Evolutionary conservation across 2,888 invertebrate genomes (phyloP), one percentile per base, ranked within the genome.

Genomic region (Prosopocoilus inquinatus): DNA sequence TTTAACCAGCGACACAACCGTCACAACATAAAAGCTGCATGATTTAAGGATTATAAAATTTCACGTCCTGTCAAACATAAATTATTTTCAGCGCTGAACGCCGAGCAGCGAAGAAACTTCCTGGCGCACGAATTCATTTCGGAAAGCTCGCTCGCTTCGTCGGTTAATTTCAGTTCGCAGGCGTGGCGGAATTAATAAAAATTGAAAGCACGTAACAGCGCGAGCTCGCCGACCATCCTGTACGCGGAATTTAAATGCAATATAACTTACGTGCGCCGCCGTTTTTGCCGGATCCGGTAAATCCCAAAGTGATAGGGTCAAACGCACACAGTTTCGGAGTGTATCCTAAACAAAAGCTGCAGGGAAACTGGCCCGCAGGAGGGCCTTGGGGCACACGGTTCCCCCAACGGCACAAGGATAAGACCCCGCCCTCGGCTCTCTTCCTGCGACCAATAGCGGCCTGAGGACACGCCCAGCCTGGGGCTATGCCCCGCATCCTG

Each of bases 381-480:
- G 68, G 68, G 68, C 72, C 72, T 64, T 62, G 59, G 69, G 70
- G 60, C 68, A 63, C 61, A 61, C 62, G 64, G 61, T 52, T 62
- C 64, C 66, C 66, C 66, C 66, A 64, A 64, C 62, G 64, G 64
- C 62, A 64, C 64, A 62, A 64, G 58, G 61, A 64, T 59, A 63
- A 69, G 68, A 67, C 73, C 65, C 72, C 72, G 70, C 71, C 73
- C 68, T 63, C 63, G 67, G 70, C 69, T 63, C 61, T 60, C 62
- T 63, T 69, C 64, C 66, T 62, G 65, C 68, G 65, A 65, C 74
- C 74, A 74, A 74, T 74, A 63, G 67, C 65, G 64, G 69, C 72
- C 70, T 62, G 63, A 68, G 70, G 73, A 71, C 70, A 75, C 74
- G 74, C 74, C 74, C 72, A 63, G 73, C 74, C 74, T 60, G 64